phyloP scores from a whole-genome alignment of 2,888 invertebrate genomes.

The Nasonovia ribisnigri region DNA sequence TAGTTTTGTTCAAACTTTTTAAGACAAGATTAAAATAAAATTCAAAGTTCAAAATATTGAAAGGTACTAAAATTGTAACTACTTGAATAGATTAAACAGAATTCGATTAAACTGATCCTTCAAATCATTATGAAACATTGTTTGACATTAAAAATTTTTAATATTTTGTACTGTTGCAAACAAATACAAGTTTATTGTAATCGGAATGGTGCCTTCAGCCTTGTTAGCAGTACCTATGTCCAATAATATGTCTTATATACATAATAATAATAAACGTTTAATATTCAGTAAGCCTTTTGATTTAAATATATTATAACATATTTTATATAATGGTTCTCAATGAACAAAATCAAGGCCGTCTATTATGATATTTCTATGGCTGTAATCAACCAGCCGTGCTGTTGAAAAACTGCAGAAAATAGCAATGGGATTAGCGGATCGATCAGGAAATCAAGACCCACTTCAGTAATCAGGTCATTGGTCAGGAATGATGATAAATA shows the following conservation, averaged over 20 bases:
- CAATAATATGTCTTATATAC: background rate
- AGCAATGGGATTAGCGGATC: background rate
- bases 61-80: background rate
- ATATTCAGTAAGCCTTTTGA: background rate
- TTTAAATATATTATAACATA: background rate
- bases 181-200: background rate
- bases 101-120: background rate
- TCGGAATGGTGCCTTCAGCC: background rate
- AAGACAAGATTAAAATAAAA: background rate
- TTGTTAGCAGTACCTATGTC: background rate
- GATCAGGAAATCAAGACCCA: too few species aligned
- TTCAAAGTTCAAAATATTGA: background rate
- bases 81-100: background rate
- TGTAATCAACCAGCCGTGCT: background rate
- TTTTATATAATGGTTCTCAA: background rate
- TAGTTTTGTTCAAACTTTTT: background rate
- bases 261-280: background rate
- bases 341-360: background rate
- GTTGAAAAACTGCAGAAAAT: background rate
- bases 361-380: background rate
- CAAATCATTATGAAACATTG: background rate
- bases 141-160: background rate
- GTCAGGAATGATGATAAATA: background rate
- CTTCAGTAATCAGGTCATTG: background rate
- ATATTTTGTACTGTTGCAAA: background rate